phyloP scores from a whole-genome alignment of 2,797 vertebrate species.

The Hoplostethus atlanticus region DNA sequence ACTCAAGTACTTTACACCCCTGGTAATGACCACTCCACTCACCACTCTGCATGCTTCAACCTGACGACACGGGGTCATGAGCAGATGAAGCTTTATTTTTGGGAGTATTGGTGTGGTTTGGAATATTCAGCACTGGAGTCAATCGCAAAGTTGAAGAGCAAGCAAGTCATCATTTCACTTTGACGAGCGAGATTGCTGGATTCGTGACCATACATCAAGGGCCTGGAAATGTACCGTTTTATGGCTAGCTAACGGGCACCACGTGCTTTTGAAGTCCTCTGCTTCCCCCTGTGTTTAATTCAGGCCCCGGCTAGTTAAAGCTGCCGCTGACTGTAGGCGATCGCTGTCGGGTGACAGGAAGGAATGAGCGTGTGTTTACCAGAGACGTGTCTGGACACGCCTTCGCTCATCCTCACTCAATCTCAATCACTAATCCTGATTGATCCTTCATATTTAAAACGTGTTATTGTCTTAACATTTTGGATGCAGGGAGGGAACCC shows the following conservation, averaged over 20 bases:
- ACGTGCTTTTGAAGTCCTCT: conserved; percentile 42
- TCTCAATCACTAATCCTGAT: too few relatives aligned
- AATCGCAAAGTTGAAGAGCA: neutral
- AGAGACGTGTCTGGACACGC: too few relatives aligned
- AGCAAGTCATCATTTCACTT: conserved; percentile 1
- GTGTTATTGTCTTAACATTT: too few relatives aligned
- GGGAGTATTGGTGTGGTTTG: neutral
- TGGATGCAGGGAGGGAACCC: too few relatives aligned
- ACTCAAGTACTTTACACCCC: too few relatives aligned
- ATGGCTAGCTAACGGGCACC: conserved; percentile 33
- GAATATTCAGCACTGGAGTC: neutral
- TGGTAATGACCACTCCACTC: too few relatives aligned
- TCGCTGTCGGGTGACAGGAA: neutral
- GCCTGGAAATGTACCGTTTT: conserved; percentile 3
- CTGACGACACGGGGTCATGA: too few relatives aligned
- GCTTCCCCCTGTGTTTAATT: conserved; percentile 13
- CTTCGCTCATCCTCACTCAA: too few relatives aligned
- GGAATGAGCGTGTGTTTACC: neutral
- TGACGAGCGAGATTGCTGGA: conserved; percentile 9
- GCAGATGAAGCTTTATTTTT: too few relatives aligned
- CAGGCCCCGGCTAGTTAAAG: conserved; percentile 25
- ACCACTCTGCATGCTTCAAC: too few relatives aligned
- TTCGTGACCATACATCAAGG: conserved; percentile 12
- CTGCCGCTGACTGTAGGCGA: neutral
- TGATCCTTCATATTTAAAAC: too few relatives aligned